A percentile compares a stretch with the other conserved stretches of the same genome.
Conservation (phyloP, 2,888 invertebrate species). For the Dione juno region DNA sequence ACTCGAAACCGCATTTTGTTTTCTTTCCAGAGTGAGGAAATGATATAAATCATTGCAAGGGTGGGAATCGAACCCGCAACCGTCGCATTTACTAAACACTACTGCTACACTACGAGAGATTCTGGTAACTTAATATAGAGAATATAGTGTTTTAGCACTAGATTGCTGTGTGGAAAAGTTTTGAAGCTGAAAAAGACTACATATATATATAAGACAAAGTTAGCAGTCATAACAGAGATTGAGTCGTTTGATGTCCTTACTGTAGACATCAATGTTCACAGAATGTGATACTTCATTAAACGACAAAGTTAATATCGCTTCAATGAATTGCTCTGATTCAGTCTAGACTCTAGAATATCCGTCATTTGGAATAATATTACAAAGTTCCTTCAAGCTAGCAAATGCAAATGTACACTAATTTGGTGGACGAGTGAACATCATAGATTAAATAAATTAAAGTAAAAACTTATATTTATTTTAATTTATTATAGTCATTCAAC, state of each 20-base stretch:
- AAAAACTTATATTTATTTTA: not conserved
- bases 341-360: slow-evolving; percentile 40
- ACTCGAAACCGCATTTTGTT: too few species aligned
- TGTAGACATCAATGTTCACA: slow-evolving; percentile 14
- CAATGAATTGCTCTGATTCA: slow-evolving; percentile 29
- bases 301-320: slow-evolving; percentile 14
- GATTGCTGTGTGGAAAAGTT: too few species aligned
- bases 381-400: slow-evolving; percentile 12
- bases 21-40: too few species aligned
- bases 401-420: slow-evolving; percentile 21
- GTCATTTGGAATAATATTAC: slow-evolving; percentile 23
- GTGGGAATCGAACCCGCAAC: too few species aligned
- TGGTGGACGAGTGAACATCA: slow-evolving; percentile 4
- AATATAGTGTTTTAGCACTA: too few species aligned
- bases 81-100: too few species aligned
- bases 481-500: not conserved
- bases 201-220: too few species aligned
- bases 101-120: too few species aligned
- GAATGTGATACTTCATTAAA: slow-evolving; percentile 20
- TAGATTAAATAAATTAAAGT: slow-evolving; percentile 13
- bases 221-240: not conserved
- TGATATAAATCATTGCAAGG: too few species aligned
- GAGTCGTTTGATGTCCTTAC: slow-evolving; percentile 8
- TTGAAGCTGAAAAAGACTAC: too few species aligned
- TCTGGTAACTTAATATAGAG: too few species aligned